Conservation (phyloP, 2,888 invertebrate species). For the Patella ulyssiponensis region DNA sequence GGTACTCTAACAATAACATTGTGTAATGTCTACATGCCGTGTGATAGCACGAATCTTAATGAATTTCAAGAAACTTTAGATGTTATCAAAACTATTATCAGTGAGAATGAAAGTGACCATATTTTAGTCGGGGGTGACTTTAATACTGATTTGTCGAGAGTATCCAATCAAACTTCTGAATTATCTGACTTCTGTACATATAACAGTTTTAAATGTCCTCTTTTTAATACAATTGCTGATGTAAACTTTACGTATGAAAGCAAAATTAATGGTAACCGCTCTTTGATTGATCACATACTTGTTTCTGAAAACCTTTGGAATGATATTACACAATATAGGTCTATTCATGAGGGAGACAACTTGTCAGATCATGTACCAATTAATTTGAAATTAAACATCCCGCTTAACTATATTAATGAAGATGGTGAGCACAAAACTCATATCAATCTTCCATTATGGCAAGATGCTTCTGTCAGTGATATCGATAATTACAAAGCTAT, state of each 20-base stretch:
- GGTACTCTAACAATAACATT: background rate
- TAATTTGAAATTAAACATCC: background rate
- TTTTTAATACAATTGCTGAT: background rate
- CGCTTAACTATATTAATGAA: background rate
- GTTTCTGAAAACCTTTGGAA: background rate
- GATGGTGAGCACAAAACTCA: too few species aligned
- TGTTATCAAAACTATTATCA: background rate
- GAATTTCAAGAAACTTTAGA: background rate
- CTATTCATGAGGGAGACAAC: background rate
- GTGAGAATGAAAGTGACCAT: background rate
- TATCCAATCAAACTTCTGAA: background rate
- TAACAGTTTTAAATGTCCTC: too few species aligned
- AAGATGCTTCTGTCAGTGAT: too few species aligned
- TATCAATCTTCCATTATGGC: too few species aligned
- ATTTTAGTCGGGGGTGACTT: background rate
- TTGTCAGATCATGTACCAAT: background rate
- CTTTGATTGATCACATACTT: background rate
- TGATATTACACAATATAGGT: background rate
- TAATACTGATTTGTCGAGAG: background rate
- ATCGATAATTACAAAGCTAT: too few species aligned
- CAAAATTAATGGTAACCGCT: background rate
- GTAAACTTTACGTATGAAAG: background rate
- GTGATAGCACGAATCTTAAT: background rate
- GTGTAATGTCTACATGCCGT: background rate
- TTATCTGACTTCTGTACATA: background rate